Base-by-base conservation (phyloP, 2,888 invertebrate genomes). In the Oxycera nigricornis region DNA sequence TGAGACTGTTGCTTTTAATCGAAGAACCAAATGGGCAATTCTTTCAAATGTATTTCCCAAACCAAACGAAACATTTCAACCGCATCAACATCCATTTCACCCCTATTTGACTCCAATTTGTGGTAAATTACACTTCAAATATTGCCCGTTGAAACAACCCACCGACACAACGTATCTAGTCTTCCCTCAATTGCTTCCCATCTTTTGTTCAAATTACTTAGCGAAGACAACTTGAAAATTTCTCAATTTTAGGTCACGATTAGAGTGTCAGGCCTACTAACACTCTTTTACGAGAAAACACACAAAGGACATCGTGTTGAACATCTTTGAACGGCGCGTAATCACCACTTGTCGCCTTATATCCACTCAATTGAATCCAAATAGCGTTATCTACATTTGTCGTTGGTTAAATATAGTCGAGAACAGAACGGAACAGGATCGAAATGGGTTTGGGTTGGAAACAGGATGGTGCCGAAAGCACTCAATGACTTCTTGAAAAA, bases 271-370 rank as follows among this genome's bases (percentile, higher is more conserved):
- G 46, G 3, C 3, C 4, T 46, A 7, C n/a, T 17, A 46, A 46
- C 6, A 14, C 46, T 46, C 46, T 46, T 46, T 46, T 46, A 14
- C n/a, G n/a, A n/a, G n/a, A n/a, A n/a, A n/a, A 46, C 17, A 46
- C 17, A n/a, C 46, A 46, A 46, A 46, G 46, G 14, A 46, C 46
- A 46, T 46, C 17, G 46, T 39, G 39, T 65, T 41, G 22, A 65
- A 39, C 41, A 65, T 65, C 24, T 65, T 65, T 11, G 39, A 28
- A 20, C 22, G 50, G 26, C 9, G 68, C 50, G 68, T 68, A 68
- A 68, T 68, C 68, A 68, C 68, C 68, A 68, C 68, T 68, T 68
- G 50, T 50, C 68, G 50, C 22, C 68, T 46, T 68, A 65, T 68
- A 68, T 50, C 30, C 68, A 50, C 68, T 68, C 68, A 68, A 68